These are phyloP conservation scores for Halcyon malimbica DNA, from an alignment of 2,113 vertebrate genomes.

Conservation along the genomic window DNA sequence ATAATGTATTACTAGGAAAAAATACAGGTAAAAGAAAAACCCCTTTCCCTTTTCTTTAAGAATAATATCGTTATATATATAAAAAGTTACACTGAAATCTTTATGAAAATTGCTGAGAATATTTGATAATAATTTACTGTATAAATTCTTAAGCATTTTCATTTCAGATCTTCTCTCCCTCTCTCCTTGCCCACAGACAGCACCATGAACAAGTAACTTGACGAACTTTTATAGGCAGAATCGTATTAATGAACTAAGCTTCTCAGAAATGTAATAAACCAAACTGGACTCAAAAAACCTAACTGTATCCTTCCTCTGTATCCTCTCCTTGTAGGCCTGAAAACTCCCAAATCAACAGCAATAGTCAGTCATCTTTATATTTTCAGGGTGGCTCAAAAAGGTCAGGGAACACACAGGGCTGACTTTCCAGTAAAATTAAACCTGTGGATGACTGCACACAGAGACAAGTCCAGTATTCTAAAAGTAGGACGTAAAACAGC, in stretches of 20 bases:
- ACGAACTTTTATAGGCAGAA: not conserved
- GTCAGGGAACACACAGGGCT: not conserved
- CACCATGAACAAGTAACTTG: not conserved
- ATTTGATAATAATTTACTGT: not conserved
- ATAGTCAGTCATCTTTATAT: not conserved
- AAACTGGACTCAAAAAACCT: not conserved
- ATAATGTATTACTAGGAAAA: not conserved
- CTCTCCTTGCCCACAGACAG: not conserved
- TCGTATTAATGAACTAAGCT: not conserved
- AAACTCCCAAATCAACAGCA: not conserved
- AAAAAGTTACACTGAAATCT: not conserved
- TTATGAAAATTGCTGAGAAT: not conserved
- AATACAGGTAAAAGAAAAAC: not conserved
- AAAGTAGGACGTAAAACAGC: not conserved
- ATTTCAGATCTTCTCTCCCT: not conserved
- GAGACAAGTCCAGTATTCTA: not conserved
- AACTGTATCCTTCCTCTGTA: not conserved
- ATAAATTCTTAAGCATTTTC: slow-evolving; percentile 4
- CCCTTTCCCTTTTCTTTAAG: not conserved
- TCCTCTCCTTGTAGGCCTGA: not conserved
- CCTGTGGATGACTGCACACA: not conserved
- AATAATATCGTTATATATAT: not conserved
- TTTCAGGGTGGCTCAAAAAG: not conserved
- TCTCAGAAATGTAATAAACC: not conserved
- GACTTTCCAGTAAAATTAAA: not conserved